Base-by-base conservation (phyloP, 92 coral and sea anemone species). In the Palythoa heliodiscus region DNA sequence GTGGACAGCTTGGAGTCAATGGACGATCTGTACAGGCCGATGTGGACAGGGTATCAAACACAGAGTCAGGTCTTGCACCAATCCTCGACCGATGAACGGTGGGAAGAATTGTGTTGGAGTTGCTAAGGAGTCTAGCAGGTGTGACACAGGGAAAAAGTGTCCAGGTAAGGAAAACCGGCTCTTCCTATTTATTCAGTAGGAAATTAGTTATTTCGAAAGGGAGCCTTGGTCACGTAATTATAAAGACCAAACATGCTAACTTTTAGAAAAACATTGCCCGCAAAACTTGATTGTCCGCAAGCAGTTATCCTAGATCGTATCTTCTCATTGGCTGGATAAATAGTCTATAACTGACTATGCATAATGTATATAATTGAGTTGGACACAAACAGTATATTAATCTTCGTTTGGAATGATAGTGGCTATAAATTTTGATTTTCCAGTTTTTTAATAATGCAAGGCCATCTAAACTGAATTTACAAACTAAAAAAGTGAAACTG, bases 61-160 rank as follows among this genome's bases (percentile, higher is more conserved):
- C n/a, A 71, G 75, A 14, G 52, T 37, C 52, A 71, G 75, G 75
- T 71, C 75, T 37, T 71, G 75, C 50, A 71, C 75, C n/a, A 71
- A 71, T 38, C 75, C 75, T 15, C 75, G 75, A 10, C 75, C 75
- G 50, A 6, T 14, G 23, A 2, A 71, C 75, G 75, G 75, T 25
- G 75, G 75, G 19, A 38, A n/a, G n/a, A 38, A 3, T 19, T 71
- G 75, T 19, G 22, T 0, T 29, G 75, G 75, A 29, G 13, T 15
- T 38, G 3, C 53, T 9, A 71, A 38, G 75, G 75, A 71, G 43
- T 11, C 52, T 3, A 43, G 75, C 23, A 16, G 13, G 20, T 71
- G 75, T 20, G 75, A 38, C 75, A 71, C 75, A 37, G 53, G 75
- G 50, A 71, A 53, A 38, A 53, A 53, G 17, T 71, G 75, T 71